Evolutionary conservation across 2,113 vertebrate species (phyloP).

Genomic region (Miniopterus natalensis): DNA sequence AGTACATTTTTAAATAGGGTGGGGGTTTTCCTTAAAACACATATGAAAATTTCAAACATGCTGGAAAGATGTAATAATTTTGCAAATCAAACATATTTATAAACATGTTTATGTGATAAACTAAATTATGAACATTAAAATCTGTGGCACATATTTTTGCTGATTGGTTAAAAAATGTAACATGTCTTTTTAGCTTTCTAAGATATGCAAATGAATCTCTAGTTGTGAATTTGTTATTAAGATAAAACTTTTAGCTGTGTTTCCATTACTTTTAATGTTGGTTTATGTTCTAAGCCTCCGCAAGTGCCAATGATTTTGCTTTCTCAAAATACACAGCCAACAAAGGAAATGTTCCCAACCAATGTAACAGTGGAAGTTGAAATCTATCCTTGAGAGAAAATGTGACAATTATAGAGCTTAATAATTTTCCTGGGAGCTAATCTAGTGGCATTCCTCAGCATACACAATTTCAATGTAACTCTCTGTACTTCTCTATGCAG

Average conservation of each 20-base stretch:
- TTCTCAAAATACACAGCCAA: conserved; percentile 60
- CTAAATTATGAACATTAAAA: conserved; percentile 78
- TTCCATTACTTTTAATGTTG: conserved; percentile 65
- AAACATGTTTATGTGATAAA: conserved; percentile 87
- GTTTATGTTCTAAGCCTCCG: conserved; percentile 30
- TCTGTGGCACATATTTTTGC: conserved; percentile 86
- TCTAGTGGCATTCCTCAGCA: conserved; percentile 38
- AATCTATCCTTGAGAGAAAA: conserved; percentile 39
- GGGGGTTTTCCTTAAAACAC: conserved; percentile 70
- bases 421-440: conserved; percentile 61
- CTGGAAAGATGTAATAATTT: conserved; percentile 82
- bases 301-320: conserved; percentile 58
- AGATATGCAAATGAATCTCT: conserved; percentile 70
- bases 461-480: conserved; percentile 54
- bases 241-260: conserved; percentile 57
- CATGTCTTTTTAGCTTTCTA: conserved; percentile 84
- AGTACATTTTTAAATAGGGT: conserved; percentile 73
- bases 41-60: conserved; percentile 66
- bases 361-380: conserved; percentile 29
- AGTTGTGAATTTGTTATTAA: conserved; percentile 64
- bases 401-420: conserved; percentile 23
- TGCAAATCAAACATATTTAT: conserved; percentile 81
- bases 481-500: background rate
- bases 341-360: conserved; percentile 42
- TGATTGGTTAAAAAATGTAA: conserved; percentile 72